A percentile compares a stretch with the other conserved stretches of the same genome.
These are phyloP conservation scores for Sigmodon hispidus DNA, from an alignment of 2,113 vertebrate species.

Conservation along the genomic window DNA sequence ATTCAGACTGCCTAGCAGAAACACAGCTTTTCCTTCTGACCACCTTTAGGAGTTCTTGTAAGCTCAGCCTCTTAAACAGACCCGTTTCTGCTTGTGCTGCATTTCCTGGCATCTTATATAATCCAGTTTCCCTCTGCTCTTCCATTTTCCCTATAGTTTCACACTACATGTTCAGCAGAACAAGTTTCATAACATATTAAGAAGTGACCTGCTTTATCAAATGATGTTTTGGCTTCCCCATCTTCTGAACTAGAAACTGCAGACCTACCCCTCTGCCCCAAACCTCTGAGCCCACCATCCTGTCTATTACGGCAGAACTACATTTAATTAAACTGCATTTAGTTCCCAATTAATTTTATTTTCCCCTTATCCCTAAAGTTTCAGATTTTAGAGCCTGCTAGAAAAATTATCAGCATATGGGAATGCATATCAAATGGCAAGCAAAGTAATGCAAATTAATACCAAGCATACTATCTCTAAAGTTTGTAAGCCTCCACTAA, in stretches of 20 bases:
- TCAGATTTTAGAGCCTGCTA: conserved; percentile 27
- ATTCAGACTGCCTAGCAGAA: not conserved
- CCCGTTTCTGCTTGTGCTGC: not conserved
- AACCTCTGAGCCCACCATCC: not conserved
- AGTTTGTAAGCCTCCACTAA: not conserved
- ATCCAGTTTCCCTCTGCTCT: not conserved
- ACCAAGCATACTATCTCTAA: conserved; percentile 45
- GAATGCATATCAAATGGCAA: conserved; percentile 61
- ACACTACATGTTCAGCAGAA: conserved; percentile 4
- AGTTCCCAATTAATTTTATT: conserved; percentile 59
- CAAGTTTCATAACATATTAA: conserved; percentile 40
- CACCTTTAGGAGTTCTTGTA: not conserved
- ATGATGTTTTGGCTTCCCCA: not conserved
- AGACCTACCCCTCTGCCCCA: not conserved
- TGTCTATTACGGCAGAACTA: not conserved
- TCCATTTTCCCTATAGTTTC: conserved; percentile 19
- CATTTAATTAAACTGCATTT: not conserved
- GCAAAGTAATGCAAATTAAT: conserved; percentile 73
- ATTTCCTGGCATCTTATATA: conserved; percentile 18
- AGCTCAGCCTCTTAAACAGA: not conserved
- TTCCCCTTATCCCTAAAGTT: conserved; percentile 33
- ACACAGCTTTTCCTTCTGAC: not conserved
- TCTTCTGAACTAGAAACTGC: conserved; percentile 36
- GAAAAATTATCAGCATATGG: conserved; percentile 65
- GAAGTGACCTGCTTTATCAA: conserved; percentile 43